phyloP scores from a whole-genome alignment of 2,113 vertebrate genomes.

The Nymphicus hollandicus region DNA sequence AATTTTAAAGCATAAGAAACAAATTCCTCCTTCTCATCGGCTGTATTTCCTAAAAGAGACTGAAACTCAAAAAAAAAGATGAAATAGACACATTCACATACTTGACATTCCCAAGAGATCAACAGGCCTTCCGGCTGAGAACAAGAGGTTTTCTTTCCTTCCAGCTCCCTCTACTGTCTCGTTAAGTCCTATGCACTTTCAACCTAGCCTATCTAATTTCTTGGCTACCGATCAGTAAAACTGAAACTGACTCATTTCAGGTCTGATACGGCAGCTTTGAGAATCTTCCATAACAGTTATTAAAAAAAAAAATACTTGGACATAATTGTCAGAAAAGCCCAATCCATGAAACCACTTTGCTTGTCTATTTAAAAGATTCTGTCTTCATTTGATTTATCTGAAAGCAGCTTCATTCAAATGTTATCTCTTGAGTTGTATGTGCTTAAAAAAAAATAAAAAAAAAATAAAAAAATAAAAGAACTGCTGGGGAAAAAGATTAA shows the following conservation, averaged over 20 bases:
- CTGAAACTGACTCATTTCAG: background rate
- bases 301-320: background rate
- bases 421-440: background rate
- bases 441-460: background rate
- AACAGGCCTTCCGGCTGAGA: background rate
- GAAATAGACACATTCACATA: background rate
- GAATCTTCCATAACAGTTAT: background rate
- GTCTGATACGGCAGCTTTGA: background rate
- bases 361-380: background rate
- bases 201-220: background rate
- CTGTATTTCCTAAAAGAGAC: background rate
- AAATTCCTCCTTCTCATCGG: background rate
- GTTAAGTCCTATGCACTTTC: background rate
- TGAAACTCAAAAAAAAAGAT: background rate
- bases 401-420: background rate
- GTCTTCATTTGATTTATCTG: background rate
- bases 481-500: background rate
- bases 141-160: background rate
- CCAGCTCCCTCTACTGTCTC: constrained; percentile 30
- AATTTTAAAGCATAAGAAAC: background rate
- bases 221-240: background rate
- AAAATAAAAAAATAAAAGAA: background rate
- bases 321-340: background rate
- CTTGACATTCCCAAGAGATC: background rate
- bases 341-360: background rate